Evolutionary conservation across 2,113 vertebrate genomes (phyloP), one percentile per base, ranked within the genome.

Genomic region (Odontesthes bonariensis): DNA sequence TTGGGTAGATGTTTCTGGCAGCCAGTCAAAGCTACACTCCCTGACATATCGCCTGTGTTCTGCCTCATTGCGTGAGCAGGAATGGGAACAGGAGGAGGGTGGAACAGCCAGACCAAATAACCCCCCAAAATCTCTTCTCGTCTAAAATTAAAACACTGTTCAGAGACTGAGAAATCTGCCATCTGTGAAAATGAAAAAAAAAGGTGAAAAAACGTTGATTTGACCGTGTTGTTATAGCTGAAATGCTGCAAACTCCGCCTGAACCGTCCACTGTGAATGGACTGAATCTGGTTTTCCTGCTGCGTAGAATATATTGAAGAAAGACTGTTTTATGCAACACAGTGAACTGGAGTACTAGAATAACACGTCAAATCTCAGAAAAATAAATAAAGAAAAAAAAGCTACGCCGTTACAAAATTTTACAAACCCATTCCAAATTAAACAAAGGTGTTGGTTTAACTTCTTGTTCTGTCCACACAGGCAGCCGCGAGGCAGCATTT

Each of bases 401-500:
- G 11, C 12, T 12, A 1, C 5, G 19, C 16, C 58, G 57, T 42
- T 14, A 12, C 7, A 8, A 44, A 20, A 22, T 1, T 67, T 58
- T 62, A 0, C 2, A 35, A 17, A 10, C 0, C 19, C 11, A 12
- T 59, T n/a, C 0, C 14, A 35, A 40, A 51, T 53, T 2, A 38
- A n/a, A 70, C 13, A 23, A 1, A 38, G 32, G 32, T 17, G 19
- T 12, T 1, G 16, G 2, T 44, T 22, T 40, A 0, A 8, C 6
- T 71, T 71, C 17, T 31, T 27, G 1, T 40, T 19, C 44, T 32
- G 8, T 63, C 7, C 0, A 0, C 35, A 38, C 90, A 97, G 98
- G 98, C 87, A 99, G 98, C 92, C 94, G 95, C 69, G 98, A 99
- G 88, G 96, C 98, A n/a, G 98, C 98, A 3, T 99, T 99, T 0